Base-by-base conservation (phyloP, 2,113 vertebrate genomes). In the Zingel zingel region DNA sequence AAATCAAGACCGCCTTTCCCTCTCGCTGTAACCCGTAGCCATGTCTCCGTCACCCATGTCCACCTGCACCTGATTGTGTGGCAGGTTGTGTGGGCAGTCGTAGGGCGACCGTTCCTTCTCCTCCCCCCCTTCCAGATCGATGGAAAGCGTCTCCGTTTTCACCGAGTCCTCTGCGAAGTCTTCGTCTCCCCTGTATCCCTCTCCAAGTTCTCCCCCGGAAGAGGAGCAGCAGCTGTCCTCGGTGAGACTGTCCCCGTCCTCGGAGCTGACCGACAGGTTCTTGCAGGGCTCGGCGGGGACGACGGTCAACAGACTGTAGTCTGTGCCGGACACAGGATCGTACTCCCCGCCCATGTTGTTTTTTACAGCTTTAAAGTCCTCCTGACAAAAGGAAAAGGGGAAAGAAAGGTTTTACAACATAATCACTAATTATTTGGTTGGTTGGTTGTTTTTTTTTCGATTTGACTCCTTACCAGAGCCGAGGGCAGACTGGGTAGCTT, bases 11-110 rank as follows among this genome's bases (percentile, higher is more conserved):
- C 1, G 62, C 33, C 9, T 0, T 1, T 13, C 21, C 5, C 33
- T 45, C 25, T 11, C 1, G 0, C 0, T 5, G 63, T 91, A 92
- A 71, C 7, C 43, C 0, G 2, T 14, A 8, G n/a, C 82, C 10
- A 69, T 21, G 1, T 87, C 85, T 43, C 87, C 82, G 6, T 47
- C 54, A 1, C 89, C 92, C 16, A 89, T 56, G 27, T 91, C 83
- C 57, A 71, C 0, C 19, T 4, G 5, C 13, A 39, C n/a, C n/a
- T n/a, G 0, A 5, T 33, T 33, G 33, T 1, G 33, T 1, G 33
- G 33, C 5, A 43, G 39, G 39, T 43, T 43, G 0, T 86, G 82
- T 0, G 5, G 53, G 5, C 9, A 0, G 51, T 93, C 90, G 1
- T 93, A 92, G 0, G 16, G 74, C 43, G 16, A 3, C 4, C 7